Base-by-base conservation (phyloP, 2,888 invertebrate genomes). In the Phaonia tiefii region DNA sequence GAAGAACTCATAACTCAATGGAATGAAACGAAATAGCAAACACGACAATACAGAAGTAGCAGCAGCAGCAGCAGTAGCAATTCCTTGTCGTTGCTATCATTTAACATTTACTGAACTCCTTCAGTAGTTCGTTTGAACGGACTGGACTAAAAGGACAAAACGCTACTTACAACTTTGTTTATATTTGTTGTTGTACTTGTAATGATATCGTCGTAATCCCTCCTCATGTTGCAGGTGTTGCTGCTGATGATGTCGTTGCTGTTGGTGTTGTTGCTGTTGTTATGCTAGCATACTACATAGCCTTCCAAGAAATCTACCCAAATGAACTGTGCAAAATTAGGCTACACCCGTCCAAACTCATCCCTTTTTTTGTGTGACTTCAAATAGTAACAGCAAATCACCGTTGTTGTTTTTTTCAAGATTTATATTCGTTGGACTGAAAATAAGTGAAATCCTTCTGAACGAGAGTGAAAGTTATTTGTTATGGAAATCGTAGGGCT, bases 241-340 rank as follows among this genome's bases (percentile, higher is more conserved):
- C 51, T 66, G 51, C 20, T 63, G 79, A n/a, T n/a, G n/a, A n/a
- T n/a, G n/a, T 83, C 79, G 73, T 83, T 84, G 79, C 82, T 79
- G 75, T 84, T 85, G 75, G 81, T 66, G 78, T 51, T 72, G 58
- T 58, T 83, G 60, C 51, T 78, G 56, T 49, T 72, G 37, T 51
- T 63, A 51, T 75, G 71, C 76, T 77, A 74, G 74, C 31, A 3
- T 31, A 8, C 31, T 31, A 8, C 74, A 72, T 72, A 77, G 22
- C 42, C 67, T 75, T 69, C 20, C 20, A 11, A 63, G 63, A 39
- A 13, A 10, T n/a, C 31, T 8, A 56, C 31, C 31, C 31, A 31
- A 73, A 63, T 51, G 31, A 69, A 56, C 69, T 72, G 56, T 42
- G 46, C 63, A 72, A 78, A 77, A 81, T 78, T 77, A 72, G 77